phyloP scores from a whole-genome alignment of 1,140 invertebrate species.

The Leptopilina boulardi region DNA sequence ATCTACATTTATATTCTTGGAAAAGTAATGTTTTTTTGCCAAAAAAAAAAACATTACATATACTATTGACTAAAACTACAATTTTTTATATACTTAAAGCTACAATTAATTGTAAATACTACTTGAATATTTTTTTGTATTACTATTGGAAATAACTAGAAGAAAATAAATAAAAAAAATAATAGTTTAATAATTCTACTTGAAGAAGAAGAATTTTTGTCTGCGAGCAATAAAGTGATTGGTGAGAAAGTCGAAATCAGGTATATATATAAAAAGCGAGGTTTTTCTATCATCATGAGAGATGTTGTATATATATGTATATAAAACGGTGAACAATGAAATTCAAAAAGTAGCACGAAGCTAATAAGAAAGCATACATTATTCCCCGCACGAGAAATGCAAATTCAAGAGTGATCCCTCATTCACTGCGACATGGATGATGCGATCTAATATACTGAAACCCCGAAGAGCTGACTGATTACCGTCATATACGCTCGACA shows the following conservation, averaged over 20 bases:
- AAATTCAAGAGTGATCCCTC: constrained; percentile 59
- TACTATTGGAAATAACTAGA: no score
- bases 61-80: no score
- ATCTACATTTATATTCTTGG: background rate
- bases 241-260: background rate
- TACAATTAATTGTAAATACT: no score
- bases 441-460: constrained; percentile 53
- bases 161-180: no score
- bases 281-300: background rate
- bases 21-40: no score
- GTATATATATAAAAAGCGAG: background rate
- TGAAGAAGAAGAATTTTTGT: no score
- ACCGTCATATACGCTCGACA: constrained; percentile 56
- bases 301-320: constrained; percentile 45
- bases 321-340: constrained; percentile 52
- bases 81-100: no score
- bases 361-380: constrained; percentile 56
- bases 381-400: constrained; percentile 61
- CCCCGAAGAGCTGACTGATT: constrained; percentile 59
- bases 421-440: constrained; percentile 37
- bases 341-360: constrained; percentile 53
- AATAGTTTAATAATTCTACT: no score
- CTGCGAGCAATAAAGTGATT: no score
- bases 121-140: no score
- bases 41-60: no score